Base-by-base conservation (phyloP, 2,888 invertebrate genomes). In the Epirrhoe alternata region DNA sequence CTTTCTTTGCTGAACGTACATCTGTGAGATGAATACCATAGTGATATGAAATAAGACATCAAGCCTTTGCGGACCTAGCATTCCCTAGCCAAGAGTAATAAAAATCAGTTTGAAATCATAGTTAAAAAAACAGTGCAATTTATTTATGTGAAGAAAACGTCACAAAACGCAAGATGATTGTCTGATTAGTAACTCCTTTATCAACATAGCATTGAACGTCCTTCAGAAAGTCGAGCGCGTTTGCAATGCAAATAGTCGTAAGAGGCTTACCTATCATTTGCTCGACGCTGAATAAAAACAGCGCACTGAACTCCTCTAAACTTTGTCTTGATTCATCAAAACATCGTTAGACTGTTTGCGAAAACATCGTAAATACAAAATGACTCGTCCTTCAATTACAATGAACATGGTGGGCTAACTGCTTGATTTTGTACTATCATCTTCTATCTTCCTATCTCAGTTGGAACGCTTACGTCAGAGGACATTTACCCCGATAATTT, bases 141-240 rank as follows among this genome's bases (percentile, higher is more conserved):
- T 14, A 14, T 47, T 47, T 16, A 16, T 33, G n/a, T 17, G 33
- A 1, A 57, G 14, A 54, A 8, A 51, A 52, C 62, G 56, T 63
- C 59, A 60, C 50, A 47, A 33, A 57, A 17, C 42, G 33, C 31
- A 54, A 49, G 54, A 53, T 59, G 14, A 42, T 45, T 12, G 14
- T n/a, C 24, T 49, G 54, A 59, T 64, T 33, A 38, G 42, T 51
- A 56, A 63, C 30, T 67, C 53, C 38, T 51, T 30, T 62, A 56
- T 60, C 51, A 56, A 59, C 52, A 56, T 35, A 38, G 38, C 38
- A 51, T 59, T 56, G 55, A 16, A 51, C 51, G 68, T 64, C 55
- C 64, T 68, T 68, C 51, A 56, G 45, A 61, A 64, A 7, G 58
- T 59, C 53, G 61, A 58, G 45, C 61, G 14, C 17, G 17, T 56